Base-by-base conservation (phyloP, 2,113 vertebrate species). In the Coregonus clupeaformis region DNA sequence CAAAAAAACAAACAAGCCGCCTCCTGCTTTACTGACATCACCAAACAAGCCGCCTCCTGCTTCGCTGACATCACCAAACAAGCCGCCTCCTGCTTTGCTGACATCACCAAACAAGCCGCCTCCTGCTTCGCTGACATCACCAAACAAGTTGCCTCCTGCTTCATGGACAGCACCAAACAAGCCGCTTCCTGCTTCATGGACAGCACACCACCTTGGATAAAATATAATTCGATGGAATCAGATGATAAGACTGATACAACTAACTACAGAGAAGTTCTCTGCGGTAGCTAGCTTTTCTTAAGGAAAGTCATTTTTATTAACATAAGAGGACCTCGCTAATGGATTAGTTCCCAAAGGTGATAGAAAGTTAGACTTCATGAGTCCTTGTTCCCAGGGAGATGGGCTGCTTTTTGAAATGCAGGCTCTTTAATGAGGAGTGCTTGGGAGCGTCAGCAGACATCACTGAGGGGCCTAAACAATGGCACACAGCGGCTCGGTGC, bases 311-410 rank as follows among this genome's bases (percentile, higher is more conserved):
- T 42, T 42, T 27, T 71, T 59, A 27, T 27, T 9, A 25, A 59
- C 49, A 71, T 30, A 27, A 71, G 32, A 3, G 36, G 2, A 36
- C 4, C 6, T 47, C 20, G 6, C n/a, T 60, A 74, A 66, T 66
- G 47, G 24, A 66, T 47, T n/a, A 16, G 16, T 20, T 74, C 18
- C 64, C n/a, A 27, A 29, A 52, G 49, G 36, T n/a, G 29, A 3
- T 12, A 66, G 73, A 63, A 68, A 32, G 27, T 36, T 59, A 70
- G 57, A n/a, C 70, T 72, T 73, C 7, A 27, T 45, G 49, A 77
- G 52, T 25, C 47, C 32, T 69, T 62, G 55, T 52, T 68, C 57
- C 52, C n/a, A 67, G 16, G 47, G 42, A 36, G 29, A 42, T 5
- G 2, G 13, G 64, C 27, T 5, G 1, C 1, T 69, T 42, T 60